Evolutionary conservation across 2,888 invertebrate species (phyloP).

Genomic region (Heliconius ismenius): DNA sequence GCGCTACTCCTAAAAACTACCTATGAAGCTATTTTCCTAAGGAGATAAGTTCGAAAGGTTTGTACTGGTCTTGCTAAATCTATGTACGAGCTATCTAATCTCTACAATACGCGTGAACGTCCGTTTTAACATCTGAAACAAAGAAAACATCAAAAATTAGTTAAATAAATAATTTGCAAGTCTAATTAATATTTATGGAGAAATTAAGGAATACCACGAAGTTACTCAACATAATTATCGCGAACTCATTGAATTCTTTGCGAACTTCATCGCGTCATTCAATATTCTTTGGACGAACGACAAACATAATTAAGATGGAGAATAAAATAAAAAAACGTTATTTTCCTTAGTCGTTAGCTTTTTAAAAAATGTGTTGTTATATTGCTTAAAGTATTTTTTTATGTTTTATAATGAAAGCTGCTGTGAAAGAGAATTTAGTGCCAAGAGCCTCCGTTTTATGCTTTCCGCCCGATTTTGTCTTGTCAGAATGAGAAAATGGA

Average conservation of each 20-base stretch:
- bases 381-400: neutral
- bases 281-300: constrained; percentile 36
- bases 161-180: constrained; percentile 31
- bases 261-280: constrained; percentile 35
- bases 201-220: constrained; percentile 68
- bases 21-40: constrained; percentile 45
- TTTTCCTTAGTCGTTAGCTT: neutral
- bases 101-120: constrained; percentile 67
- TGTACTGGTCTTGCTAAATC: constrained; percentile 65
- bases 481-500: neutral
- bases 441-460: neutral
- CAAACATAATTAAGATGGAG: constrained; percentile 31
- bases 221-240: constrained; percentile 70
- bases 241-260: constrained; percentile 71
- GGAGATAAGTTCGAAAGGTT: constrained; percentile 71
- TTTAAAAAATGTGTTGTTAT: neutral
- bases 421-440: neutral
- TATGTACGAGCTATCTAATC: constrained; percentile 57
- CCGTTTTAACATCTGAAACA: constrained; percentile 79
- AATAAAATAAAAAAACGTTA: neutral
- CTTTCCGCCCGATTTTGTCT: neutral
- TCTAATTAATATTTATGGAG: constrained; percentile 73
- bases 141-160: constrained; percentile 43
- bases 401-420: neutral
- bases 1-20: constrained; percentile 52